These are phyloP conservation scores for Lomographa bimaculata DNA, from an alignment of 2,888 invertebrate species.

Conservation along the genomic window DNA sequence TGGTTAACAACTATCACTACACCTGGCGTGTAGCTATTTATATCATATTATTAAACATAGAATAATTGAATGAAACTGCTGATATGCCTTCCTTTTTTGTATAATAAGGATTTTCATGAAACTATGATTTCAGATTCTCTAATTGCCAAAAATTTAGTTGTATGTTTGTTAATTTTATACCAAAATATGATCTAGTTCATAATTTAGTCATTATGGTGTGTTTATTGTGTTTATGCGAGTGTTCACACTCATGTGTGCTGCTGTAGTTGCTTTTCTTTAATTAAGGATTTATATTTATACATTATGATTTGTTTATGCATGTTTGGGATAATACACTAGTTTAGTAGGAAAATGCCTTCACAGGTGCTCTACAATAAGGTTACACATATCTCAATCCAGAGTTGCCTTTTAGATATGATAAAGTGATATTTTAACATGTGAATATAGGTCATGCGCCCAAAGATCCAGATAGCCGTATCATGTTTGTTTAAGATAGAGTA, in stretches of 20 bases:
- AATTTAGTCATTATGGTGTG: constrained; percentile 81
- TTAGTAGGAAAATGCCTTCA: constrained; percentile 68
- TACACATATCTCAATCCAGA: constrained; percentile 78
- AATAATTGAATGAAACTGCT: constrained; percentile 30
- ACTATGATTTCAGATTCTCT: constrained; percentile 74
- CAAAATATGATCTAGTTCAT: constrained; percentile 80
- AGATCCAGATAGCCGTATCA: constrained; percentile 66
- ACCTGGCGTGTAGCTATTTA: constrained; percentile 34
- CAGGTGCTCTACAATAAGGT: constrained; percentile 79
- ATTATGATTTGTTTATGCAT: constrained; percentile 63
- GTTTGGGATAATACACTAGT: constrained; percentile 64
- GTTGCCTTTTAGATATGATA: constrained; percentile 83
- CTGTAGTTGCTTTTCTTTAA: constrained; percentile 74
- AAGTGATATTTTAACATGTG: constrained; percentile 70
- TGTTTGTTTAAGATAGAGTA: constrained; percentile 69
- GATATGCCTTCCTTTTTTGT: constrained; percentile 30
- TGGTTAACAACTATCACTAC: constrained; percentile 50
- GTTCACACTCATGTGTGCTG: constrained; percentile 71
- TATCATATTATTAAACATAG: constrained; percentile 34
- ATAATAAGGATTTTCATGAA: constrained; percentile 49
- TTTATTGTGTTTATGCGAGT: constrained; percentile 74
- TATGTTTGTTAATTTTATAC: constrained; percentile 73
- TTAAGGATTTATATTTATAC: constrained; percentile 50
- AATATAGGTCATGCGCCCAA: constrained; percentile 72
- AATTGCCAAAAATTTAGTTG: constrained; percentile 81